Percentiles rank a stretch among this genome's conserved stretches.
Evolutionary conservation across 2,113 vertebrate genomes (phyloP).

Genomic region (Vombatus ursinus): DNA sequence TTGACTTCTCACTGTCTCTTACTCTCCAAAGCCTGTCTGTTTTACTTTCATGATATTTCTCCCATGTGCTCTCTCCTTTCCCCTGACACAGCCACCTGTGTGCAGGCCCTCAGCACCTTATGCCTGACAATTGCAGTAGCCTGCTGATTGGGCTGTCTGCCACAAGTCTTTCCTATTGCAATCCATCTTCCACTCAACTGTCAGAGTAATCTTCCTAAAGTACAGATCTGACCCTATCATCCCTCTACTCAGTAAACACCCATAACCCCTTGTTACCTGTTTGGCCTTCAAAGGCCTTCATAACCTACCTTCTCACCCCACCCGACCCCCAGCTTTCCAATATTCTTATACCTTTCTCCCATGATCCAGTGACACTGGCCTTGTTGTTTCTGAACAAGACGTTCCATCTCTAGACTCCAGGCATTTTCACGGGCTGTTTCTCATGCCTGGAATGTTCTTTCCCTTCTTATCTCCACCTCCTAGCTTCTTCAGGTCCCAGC

Average conservation of each 20-base stretch:
- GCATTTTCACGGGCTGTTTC: neutral
- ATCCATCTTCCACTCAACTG: neutral
- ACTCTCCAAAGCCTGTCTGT: neutral
- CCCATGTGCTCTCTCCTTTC: neutral
- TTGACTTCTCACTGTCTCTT: neutral
- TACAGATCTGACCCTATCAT: neutral
- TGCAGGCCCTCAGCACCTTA: neutral
- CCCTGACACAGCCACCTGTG: neutral
- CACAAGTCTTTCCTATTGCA: neutral
- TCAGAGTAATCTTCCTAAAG: neutral
- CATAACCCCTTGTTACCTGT: neutral
- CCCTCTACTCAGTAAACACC: neutral
- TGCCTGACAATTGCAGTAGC: neutral
- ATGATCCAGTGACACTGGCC: neutral
- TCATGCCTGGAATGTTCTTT: neutral
- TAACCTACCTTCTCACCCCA: neutral
- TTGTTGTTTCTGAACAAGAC: neutral
- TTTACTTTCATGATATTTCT: neutral
- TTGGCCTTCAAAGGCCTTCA: neutral
- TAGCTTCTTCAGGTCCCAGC: neutral
- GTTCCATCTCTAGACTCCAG: neutral
- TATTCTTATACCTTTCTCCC: neutral
- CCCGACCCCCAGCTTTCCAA: too few relatives aligned
- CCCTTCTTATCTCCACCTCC: neutral
- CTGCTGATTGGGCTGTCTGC: neutral